Evolutionary conservation across 2,888 invertebrate species (phyloP).

Genomic region (Rhagonycha lutea): DNA sequence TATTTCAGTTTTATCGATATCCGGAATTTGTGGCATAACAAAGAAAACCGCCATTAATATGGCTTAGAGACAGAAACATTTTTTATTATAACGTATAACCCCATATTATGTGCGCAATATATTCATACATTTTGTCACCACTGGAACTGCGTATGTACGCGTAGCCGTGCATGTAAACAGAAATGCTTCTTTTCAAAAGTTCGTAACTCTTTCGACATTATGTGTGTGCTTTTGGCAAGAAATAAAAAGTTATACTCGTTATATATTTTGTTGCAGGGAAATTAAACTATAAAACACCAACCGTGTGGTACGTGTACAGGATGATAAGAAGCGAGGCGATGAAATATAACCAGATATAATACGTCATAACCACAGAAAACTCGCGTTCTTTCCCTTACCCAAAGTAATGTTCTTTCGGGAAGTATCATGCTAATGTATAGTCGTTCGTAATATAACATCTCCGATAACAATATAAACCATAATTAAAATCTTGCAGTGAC

Average conservation of each 20-base stretch:
- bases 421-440: neutral
- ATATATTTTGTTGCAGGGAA: slow-evolving; percentile 34
- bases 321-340: slow-evolving; percentile 29
- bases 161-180: slow-evolving; percentile 7
- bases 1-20: neutral
- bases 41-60: neutral
- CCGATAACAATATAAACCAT: neutral
- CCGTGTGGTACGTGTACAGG: slow-evolving; percentile 26
- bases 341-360: slow-evolving; percentile 23
- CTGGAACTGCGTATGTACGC: neutral
- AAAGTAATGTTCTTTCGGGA: neutral
- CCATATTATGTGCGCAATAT: neutral
- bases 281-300: slow-evolving; percentile 35
- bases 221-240: slow-evolving; percentile 20
- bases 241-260: slow-evolving; percentile 29
- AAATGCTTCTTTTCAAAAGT: slow-evolving; percentile 25
- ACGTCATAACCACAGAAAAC: slow-evolving; percentile 21
- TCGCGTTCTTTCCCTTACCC: neutral
- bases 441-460: neutral
- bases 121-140: neutral
- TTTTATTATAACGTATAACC: neutral
- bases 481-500: neutral
- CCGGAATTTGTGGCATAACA: neutral
- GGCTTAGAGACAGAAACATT: neutral
- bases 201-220: slow-evolving; percentile 22